Evolutionary conservation across 2,888 invertebrate species (phyloP).

Genomic region (Mesopsocus fuscifrons): DNA sequence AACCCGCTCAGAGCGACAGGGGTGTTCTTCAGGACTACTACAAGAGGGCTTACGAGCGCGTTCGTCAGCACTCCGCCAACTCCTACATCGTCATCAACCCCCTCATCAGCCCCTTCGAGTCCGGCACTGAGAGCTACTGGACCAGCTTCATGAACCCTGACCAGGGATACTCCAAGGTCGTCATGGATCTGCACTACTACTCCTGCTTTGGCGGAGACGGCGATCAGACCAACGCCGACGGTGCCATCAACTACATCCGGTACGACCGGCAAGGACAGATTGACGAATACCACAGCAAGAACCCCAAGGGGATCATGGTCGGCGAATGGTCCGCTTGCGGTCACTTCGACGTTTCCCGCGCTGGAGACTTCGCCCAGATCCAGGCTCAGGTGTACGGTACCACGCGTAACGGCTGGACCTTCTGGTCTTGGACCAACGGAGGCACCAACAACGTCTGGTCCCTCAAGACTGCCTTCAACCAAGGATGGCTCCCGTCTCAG

Average conservation of each 20-base stretch:
- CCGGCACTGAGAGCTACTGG: constrained; percentile 1
- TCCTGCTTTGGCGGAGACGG: constrained; percentile 5
- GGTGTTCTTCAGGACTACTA: constrained; percentile 3
- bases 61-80: constrained; percentile 1
- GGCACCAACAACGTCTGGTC: not conserved
- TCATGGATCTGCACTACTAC: constrained; percentile 8
- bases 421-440: constrained; percentile 4
- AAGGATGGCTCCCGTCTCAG: not conserved
- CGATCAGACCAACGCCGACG: not conserved
- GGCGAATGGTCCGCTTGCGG: constrained; percentile 6
- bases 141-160: constrained; percentile 6
- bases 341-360: not conserved
- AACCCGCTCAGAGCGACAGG: not conserved
- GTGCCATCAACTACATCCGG: not conserved
- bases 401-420: not conserved
- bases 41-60: constrained; percentile 3
- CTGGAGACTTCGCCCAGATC: not conserved
- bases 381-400: not conserved
- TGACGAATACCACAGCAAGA: constrained; percentile 1
- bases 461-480: not conserved
- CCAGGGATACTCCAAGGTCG: constrained; percentile 4
- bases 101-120: constrained; percentile 6
- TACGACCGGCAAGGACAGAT: constrained; percentile 7
- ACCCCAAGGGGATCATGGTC: not conserved
- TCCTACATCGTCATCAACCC: constrained; percentile 6